Percentiles rank a stretch among this genome's conserved stretches.
phyloP scores from a whole-genome alignment of 1,140 invertebrate species.

The Portunus trituberculatus region DNA sequence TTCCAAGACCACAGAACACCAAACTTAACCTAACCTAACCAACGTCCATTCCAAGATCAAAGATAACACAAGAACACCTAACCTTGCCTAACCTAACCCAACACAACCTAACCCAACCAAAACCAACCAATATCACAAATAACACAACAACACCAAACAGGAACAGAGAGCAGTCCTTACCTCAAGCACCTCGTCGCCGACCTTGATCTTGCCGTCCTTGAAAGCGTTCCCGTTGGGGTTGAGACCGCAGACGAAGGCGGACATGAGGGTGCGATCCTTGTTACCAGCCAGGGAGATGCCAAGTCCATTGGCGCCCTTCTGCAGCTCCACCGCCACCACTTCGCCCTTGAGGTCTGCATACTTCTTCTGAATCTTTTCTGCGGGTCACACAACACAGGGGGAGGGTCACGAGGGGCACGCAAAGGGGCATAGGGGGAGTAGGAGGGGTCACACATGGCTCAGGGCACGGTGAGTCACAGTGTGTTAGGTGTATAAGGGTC shows the following conservation, averaged over 20 bases:
- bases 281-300: conserved; percentile 97
- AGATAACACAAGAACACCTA: not conserved
- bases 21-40: conserved; percentile 22
- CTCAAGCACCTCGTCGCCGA: conserved; percentile 98
- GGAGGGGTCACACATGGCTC: not conserved
- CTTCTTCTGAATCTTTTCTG: conserved; percentile 95
- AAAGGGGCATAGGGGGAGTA: not conserved
- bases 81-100: no score
- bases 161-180: conserved; percentile 93
- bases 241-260: conserved; percentile 96
- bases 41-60: not conserved
- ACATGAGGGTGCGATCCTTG: conserved; percentile 96
- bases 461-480: no score
- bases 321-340: conserved; percentile 86
- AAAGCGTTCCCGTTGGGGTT: conserved; percentile 92
- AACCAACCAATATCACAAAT: not conserved
- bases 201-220: conserved; percentile 88
- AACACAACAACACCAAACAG: conserved; percentile 87
- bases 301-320: conserved; percentile 84
- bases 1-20: not conserved
- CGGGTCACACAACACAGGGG: conserved; percentile 77
- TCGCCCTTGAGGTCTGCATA: conserved; percentile 89
- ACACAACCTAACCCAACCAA: no score
- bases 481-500: not conserved
- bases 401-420: not conserved